Conservation (phyloP, 53 echinoderm and acorn worm genomes). For the Paelopatides confundens region DNA sequence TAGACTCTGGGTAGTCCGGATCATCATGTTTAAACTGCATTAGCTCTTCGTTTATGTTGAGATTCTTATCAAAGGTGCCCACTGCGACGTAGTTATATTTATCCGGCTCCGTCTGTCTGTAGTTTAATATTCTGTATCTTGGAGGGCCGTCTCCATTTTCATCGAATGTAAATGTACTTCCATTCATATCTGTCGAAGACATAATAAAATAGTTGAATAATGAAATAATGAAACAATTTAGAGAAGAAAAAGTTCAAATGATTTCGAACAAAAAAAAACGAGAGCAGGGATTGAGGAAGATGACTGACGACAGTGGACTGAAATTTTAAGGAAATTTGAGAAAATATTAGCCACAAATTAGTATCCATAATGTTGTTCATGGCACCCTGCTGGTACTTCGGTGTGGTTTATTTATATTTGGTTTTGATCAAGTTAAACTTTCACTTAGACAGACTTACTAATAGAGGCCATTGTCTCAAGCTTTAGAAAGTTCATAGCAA, state of each 20-base stretch:
- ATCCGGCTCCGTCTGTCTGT: conserved; percentile 66
- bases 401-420: no score
- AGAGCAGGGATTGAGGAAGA: background rate
- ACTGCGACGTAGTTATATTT: conserved; percentile 67
- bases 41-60: conserved; percentile 48
- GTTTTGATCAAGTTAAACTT: no score
- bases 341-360: no score
- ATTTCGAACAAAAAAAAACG: background rate
- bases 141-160: conserved; percentile 79
- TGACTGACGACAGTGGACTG: no score
- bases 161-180: conserved; percentile 68
- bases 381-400: no score
- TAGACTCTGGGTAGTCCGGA: conserved; percentile 69
- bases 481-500: no score
- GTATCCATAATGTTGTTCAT: no score
- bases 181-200: conserved; percentile 69
- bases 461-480: no score
- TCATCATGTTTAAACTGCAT: conserved; percentile 52
- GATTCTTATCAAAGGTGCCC: conserved; percentile 62
- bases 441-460: no score
- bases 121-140: conserved; percentile 83
- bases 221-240: no score
- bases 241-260: background rate
- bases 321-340: no score
- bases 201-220: background rate